These are phyloP conservation scores for Drosophila quadrilineata DNA, from an alignment of 1,140 invertebrate genomes.

Conservation along the genomic window DNA sequence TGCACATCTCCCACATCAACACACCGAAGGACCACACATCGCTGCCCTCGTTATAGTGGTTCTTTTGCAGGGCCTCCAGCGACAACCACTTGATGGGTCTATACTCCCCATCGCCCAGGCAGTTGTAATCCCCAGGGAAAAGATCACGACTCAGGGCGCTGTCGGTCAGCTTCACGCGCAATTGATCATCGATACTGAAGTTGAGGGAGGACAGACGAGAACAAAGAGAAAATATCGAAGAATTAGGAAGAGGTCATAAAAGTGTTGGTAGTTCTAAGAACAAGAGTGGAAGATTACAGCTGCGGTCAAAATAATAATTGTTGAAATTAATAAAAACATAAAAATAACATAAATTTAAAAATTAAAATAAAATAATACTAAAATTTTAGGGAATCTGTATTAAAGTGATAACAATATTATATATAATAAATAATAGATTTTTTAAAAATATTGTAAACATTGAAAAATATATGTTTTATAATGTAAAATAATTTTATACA, in stretches of 20 bases:
- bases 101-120: slow-evolving; percentile 96
- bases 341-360: too few species aligned
- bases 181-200: slow-evolving; percentile 88
- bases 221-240: neutral
- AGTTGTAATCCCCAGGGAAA: slow-evolving; percentile 97
- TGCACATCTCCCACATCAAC: slow-evolving; percentile 96
- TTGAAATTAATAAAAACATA: too few species aligned
- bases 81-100: slow-evolving; percentile 97
- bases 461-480: too few species aligned
- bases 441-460: too few species aligned
- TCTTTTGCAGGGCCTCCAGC: slow-evolving; percentile 91
- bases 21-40: slow-evolving; percentile 98
- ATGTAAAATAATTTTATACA: too few species aligned
- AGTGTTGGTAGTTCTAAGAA: too few species aligned
- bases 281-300: too few species aligned
- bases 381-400: too few species aligned
- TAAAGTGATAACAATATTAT: too few species aligned
- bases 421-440: too few species aligned
- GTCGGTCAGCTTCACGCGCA: slow-evolving; percentile 95
- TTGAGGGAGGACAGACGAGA: neutral
- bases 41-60: slow-evolving; percentile 91
- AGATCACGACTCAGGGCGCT: slow-evolving; percentile 95
- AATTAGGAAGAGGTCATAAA: neutral
- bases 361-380: too few species aligned
- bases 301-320: too few species aligned